Evolutionary conservation across 2,113 vertebrate species (phyloP).

Genomic region (Caretta caretta): DNA sequence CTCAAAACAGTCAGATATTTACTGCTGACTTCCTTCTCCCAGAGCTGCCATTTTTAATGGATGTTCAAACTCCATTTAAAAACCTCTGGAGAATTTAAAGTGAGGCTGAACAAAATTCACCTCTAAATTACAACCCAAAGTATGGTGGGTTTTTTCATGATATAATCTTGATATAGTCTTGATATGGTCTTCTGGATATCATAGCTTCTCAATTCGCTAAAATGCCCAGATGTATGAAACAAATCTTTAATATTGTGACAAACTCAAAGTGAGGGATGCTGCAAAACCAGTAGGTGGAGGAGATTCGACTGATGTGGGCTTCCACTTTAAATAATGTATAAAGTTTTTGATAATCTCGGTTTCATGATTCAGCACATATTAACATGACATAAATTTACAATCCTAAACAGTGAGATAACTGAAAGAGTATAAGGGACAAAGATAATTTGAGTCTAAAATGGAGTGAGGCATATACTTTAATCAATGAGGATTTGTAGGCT

Average conservation of each 20-base stretch:
- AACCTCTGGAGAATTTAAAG: background rate
- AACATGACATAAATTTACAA: background rate
- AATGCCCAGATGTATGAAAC: background rate
- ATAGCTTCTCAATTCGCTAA: background rate
- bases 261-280: background rate
- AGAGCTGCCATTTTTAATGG: background rate
- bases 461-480: background rate
- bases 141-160: background rate
- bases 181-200: background rate
- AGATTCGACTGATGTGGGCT: accelerated
- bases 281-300: background rate
- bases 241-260: background rate
- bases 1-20: background rate
- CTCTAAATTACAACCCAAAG: background rate
- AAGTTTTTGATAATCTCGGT: background rate
- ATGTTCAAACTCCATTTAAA: background rate
- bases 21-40: background rate
- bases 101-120: background rate
- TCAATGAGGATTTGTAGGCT: background rate
- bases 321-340: background rate
- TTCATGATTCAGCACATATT: background rate
- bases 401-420: background rate
- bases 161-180: background rate
- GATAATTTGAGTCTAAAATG: background rate
- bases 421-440: background rate